phyloP scores from a whole-genome alignment of 2,888 invertebrate genomes.

The Macrophya annulata region DNA sequence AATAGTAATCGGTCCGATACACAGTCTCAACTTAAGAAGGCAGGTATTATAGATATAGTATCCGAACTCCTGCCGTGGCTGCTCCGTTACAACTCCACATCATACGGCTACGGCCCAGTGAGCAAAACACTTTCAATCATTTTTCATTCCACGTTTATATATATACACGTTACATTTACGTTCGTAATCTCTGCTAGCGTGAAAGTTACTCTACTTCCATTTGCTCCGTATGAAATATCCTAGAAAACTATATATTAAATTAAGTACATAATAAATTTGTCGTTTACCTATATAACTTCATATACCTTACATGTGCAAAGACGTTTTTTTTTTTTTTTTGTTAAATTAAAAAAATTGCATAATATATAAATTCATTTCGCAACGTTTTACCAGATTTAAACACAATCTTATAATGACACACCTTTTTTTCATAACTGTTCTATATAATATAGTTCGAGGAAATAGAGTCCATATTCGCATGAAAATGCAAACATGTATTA shows the following conservation, averaged over 20 bases:
- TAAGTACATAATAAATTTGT: background rate
- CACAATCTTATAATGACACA: too few relatives aligned
- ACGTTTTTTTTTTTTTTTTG: too few relatives aligned
- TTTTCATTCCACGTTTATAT: slow-evolving; percentile 18
- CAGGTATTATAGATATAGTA: background rate
- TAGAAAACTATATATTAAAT: background rate
- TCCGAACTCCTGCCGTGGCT: background rate
- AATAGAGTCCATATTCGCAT: background rate
- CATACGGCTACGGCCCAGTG: background rate
- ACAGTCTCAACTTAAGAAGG: background rate
- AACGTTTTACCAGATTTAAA: too few relatives aligned
- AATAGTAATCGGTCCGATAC: background rate
- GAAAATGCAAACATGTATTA: background rate
- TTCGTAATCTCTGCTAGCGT: background rate
- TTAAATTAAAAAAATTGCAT: too few relatives aligned
- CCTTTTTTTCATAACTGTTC: too few relatives aligned
- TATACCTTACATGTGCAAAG: too few relatives aligned
- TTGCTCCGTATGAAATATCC: background rate
- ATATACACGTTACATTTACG: background rate
- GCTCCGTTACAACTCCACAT: background rate
- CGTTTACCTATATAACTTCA: background rate
- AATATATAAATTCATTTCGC: too few relatives aligned
- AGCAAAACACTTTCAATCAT: slow-evolving; percentile 49
- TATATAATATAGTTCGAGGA: background rate
- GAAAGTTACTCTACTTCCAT: slow-evolving; percentile 12